These are phyloP conservation scores for Eleginops maclovinus DNA, from an alignment of 2,113 vertebrate genomes.

Conservation along the genomic window DNA sequence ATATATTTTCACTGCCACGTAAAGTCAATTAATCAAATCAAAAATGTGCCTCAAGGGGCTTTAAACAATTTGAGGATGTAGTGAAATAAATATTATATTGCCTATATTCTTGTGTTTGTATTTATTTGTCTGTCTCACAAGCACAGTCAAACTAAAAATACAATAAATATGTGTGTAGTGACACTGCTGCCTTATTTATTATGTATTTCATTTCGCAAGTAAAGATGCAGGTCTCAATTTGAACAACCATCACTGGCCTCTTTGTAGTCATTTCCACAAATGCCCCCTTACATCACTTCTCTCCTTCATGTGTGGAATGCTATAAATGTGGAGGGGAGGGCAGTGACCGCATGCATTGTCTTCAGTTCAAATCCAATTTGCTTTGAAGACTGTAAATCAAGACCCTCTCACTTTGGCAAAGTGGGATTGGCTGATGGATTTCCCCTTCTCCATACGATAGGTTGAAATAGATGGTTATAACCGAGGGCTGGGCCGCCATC, in stretches of 20 bases:
- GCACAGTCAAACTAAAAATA: background rate
- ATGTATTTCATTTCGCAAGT: too few species aligned
- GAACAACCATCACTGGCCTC: background rate
- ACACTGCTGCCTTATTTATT: too few species aligned
- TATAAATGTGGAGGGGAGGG: constrained; percentile 3
- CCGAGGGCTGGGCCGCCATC: constrained; percentile 44
- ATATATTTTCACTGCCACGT: background rate
- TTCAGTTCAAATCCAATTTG: constrained; percentile 13
- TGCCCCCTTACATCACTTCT: constrained; percentile 46
- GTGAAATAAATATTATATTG: background rate
- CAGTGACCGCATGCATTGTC: background rate
- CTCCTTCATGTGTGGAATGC: constrained; percentile 40
- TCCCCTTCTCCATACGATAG: constrained; percentile 20
- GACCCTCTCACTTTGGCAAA: background rate
- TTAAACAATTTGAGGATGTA: background rate
- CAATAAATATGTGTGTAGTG: too few species aligned
- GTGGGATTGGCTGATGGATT: constrained; percentile 20
- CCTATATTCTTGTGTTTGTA: background rate
- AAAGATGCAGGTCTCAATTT: background rate
- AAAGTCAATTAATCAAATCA: background rate
- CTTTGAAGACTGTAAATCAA: constrained; percentile 8
- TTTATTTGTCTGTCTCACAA: background rate
- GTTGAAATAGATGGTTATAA: constrained; percentile 30
- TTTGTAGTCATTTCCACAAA: background rate
- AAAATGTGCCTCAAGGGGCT: background rate